phyloP scores from a whole-genome alignment of 2,113 vertebrate species.

The Rhabdomys dilectus region DNA sequence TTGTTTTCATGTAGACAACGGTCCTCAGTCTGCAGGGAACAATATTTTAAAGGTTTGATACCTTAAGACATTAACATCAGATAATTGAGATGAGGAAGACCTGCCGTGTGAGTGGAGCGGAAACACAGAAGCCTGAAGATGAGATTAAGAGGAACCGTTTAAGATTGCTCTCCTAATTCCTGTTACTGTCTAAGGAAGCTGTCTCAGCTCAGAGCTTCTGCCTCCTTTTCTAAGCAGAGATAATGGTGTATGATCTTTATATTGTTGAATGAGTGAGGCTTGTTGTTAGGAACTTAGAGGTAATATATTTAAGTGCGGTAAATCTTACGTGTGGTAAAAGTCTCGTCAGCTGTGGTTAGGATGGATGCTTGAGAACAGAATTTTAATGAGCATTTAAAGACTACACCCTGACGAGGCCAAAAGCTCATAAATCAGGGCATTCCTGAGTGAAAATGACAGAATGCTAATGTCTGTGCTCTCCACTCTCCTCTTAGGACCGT shows the following conservation, averaged over 20 bases:
- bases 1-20: background rate
- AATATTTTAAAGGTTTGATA: background rate
- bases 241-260: background rate
- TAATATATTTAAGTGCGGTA: constrained; percentile 13
- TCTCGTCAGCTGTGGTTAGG: background rate
- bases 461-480: background rate
- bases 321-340: background rate
- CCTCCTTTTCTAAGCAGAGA: constrained; percentile 25
- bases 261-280: background rate
- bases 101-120: background rate
- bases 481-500: background rate
- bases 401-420: background rate
- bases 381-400: constrained; percentile 61
- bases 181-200: background rate
- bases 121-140: background rate
- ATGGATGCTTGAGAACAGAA: constrained; percentile 30
- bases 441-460: constrained; percentile 52
- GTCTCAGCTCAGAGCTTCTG: background rate
- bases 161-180: constrained; percentile 22
- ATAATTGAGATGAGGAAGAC: constrained; percentile 28
- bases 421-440: constrained; percentile 45
- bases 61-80: background rate
- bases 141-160: background rate
- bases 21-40: background rate
- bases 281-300: background rate